A percentile compares a stretch with the other conserved stretches of the same genome.
Evolutionary conservation across 2,888 invertebrate genomes (phyloP).

Genomic region (Drosophila formosana): DNA sequence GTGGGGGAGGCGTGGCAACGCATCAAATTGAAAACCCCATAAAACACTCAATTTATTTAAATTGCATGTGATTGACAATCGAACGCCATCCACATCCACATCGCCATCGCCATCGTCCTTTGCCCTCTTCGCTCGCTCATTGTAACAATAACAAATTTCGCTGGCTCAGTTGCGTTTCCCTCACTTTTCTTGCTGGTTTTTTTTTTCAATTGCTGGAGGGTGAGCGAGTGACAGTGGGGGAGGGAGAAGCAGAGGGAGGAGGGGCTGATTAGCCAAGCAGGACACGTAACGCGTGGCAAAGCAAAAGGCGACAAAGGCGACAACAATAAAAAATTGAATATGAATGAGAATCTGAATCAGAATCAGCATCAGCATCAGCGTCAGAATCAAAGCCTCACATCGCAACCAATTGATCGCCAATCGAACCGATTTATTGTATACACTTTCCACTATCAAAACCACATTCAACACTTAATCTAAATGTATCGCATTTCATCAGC

Average conservation of each 20-base stretch:
- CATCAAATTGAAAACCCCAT: slow-evolving; percentile 80
- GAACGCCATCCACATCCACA: slow-evolving; percentile 29
- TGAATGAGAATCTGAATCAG: slow-evolving; percentile 57
- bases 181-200: slow-evolving; percentile 3
- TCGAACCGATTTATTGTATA: slow-evolving; percentile 15
- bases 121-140: slow-evolving; percentile 23
- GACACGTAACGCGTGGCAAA: slow-evolving; percentile 72
- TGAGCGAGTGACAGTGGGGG: neutral
- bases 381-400: slow-evolving; percentile 19
- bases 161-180: slow-evolving; percentile 40
- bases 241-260: neutral
- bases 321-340: slow-evolving; percentile 74
- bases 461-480: too few species aligned
- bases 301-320: slow-evolving; percentile 58
- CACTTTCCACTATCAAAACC: slow-evolving; percentile 7
- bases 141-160: slow-evolving; percentile 57
- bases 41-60: slow-evolving; percentile 82
- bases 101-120: neutral
- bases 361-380: slow-evolving; percentile 25
- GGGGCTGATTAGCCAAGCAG: slow-evolving; percentile 72
- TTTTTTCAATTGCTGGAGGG: slow-evolving; percentile 15
- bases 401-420: neutral
- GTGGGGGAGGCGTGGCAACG: slow-evolving; percentile 10
- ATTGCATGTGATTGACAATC: slow-evolving; percentile 81
- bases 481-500: too few species aligned